Percentiles rank a stretch among this genome's conserved stretches.
Evolutionary conservation across 2,797 vertebrate genomes (phyloP).

Genomic region (Tokudaia muenninki): DNA sequence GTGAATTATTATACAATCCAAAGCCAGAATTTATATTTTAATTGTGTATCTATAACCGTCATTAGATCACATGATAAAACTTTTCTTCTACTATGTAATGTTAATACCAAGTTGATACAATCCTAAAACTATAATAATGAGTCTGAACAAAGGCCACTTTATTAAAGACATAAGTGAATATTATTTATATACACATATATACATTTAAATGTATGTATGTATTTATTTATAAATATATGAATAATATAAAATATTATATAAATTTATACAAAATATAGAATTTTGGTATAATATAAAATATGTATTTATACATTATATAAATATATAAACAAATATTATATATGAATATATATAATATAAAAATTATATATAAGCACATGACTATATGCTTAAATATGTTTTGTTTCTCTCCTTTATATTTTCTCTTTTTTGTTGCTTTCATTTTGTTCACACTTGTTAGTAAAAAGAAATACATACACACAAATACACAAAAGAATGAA

Average conservation of each 20-base stretch:
- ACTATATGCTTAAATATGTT: too few relatives aligned
- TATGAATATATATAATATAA: not conserved
- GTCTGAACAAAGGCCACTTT: not conserved
- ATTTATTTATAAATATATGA: not conserved
- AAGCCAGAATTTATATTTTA: not conserved
- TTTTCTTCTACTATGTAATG: not conserved
- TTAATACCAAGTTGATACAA: not conserved
- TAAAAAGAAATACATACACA: not conserved
- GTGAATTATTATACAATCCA: not conserved
- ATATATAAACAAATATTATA: not conserved
- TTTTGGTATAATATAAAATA: not conserved
- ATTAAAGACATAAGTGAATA: not conserved
- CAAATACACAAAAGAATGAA: not conserved
- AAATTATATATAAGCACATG: too few relatives aligned
- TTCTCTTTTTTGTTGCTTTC: not conserved
- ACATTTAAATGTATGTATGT: not conserved
- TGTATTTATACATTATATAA: not conserved
- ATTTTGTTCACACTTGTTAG: not conserved
- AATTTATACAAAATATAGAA: not conserved
- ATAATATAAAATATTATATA: not conserved
- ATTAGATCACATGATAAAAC: not conserved
- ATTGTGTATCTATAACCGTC: not conserved
- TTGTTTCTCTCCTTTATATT: not conserved
- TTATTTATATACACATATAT: not conserved
- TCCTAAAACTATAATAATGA: not conserved